Conservation (phyloP, 2,797 vertebrate genomes). For the Scomberomorus guttatus region DNA sequence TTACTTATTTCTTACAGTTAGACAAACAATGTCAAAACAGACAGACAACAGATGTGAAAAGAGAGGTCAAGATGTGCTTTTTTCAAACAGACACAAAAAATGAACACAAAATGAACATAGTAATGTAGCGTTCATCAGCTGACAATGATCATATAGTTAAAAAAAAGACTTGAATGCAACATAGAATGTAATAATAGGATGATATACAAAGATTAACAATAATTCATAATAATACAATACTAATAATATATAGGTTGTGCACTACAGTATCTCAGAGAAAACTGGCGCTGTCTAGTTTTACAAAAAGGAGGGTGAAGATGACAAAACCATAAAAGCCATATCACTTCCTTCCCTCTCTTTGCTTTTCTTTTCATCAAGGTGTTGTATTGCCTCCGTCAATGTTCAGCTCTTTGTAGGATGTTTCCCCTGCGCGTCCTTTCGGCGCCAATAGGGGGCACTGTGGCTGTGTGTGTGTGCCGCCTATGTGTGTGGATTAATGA, state of each 20-base stretch:
- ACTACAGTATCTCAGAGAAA: background rate
- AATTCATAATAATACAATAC: background rate
- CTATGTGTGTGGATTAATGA: constrained; percentile 53
- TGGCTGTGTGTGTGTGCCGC: constrained; percentile 58
- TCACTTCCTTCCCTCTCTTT: constrained; percentile 6
- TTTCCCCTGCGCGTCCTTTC: constrained; percentile 59
- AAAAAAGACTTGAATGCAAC: background rate
- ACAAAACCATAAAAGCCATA: constrained; percentile 1
- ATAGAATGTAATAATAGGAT: background rate
- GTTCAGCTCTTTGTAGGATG: constrained; percentile 45
- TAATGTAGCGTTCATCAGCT: background rate
- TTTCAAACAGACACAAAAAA: background rate
- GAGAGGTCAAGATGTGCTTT: background rate
- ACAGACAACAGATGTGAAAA: background rate
- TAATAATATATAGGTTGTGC: background rate
- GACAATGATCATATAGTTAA: background rate
- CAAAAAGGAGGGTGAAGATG: background rate
- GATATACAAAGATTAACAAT: background rate
- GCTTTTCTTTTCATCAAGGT: background rate
- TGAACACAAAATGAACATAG: background rate
- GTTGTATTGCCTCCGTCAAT: constrained; percentile 17
- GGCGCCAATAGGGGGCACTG: constrained; percentile 89
- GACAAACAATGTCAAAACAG: background rate
- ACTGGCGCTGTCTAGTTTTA: background rate
- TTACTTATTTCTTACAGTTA: background rate